phyloP scores from a whole-genome alignment of 2,113 vertebrate genomes.

The Gorsachius goisagi region DNA sequence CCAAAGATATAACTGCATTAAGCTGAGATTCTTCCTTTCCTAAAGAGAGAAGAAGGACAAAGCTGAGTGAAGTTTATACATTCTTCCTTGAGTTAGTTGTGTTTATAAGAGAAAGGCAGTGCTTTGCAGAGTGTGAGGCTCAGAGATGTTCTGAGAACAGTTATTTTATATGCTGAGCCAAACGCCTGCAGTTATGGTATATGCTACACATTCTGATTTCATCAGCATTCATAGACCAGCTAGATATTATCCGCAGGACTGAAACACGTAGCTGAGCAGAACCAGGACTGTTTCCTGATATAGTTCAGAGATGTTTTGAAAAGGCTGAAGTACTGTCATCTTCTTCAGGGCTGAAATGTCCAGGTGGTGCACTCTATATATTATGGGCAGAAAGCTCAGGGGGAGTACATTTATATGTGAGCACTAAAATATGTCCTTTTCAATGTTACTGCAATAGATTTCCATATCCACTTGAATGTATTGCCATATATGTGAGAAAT shows the following conservation, averaged over 20 bases:
- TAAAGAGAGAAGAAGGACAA: constrained; percentile 12
- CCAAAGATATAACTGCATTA: constrained; percentile 16
- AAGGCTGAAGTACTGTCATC: not conserved
- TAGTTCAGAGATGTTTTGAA: constrained; percentile 14
- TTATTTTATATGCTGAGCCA: not conserved
- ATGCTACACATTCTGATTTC: not conserved
- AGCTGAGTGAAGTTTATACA: constrained; percentile 46
- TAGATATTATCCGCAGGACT: not conserved
- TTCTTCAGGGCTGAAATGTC: not conserved
- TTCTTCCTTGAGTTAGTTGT: constrained; percentile 2
- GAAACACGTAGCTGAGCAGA: not conserved
- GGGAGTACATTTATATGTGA: not conserved
- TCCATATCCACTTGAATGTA: not conserved
- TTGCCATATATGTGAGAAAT: not conserved
- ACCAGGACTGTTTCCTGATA: not conserved
- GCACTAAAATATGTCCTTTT: not conserved
- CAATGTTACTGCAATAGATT: not conserved
- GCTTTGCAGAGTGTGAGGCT: not conserved
- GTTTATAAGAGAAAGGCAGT: constrained; percentile 40
- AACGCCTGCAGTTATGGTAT: not conserved
- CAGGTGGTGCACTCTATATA: not conserved
- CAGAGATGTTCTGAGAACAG: not conserved
- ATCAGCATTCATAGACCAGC: not conserved
- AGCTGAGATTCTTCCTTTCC: not conserved
- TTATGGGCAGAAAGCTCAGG: not conserved